phyloP scores from a whole-genome alignment of 1,140 invertebrate species.

The Eriocheir sinensis region DNA sequence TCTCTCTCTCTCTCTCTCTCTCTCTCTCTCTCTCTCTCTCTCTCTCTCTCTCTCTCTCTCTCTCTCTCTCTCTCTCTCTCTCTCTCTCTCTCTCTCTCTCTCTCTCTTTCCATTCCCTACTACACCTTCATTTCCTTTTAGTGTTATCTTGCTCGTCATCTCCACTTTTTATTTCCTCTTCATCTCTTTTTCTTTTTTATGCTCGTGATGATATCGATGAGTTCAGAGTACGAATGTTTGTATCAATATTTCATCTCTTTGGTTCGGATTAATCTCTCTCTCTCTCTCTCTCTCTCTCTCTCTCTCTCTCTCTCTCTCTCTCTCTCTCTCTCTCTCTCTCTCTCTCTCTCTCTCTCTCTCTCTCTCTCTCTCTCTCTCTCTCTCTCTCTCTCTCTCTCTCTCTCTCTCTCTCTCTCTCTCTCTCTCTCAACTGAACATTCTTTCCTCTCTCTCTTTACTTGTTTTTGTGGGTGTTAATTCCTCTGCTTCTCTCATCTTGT shows the following conservation, averaged over 20 bases:
- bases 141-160: background rate
- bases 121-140: background rate
- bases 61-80: background rate
- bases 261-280: too few relatives aligned
- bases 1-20: constrained; percentile 22
- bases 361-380: too few relatives aligned
- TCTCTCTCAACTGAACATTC: background rate
- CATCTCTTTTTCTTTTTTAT: background rate
- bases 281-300: too few relatives aligned
- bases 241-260: too few relatives aligned
- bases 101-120: background rate
- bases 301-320: too few relatives aligned
- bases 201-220: too few relatives aligned
- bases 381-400: too few relatives aligned
- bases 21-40: constrained; percentile 22
- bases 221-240: too few relatives aligned
- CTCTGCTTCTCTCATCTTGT: too few relatives aligned
- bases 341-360: too few relatives aligned
- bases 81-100: background rate
- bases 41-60: background rate
- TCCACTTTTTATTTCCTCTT: background rate
- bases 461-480: background rate
- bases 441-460: background rate
- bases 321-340: too few relatives aligned
- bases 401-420: background rate